phyloP scores from a whole-genome alignment of 2,797 vertebrate genomes.

The Remorina albescens region DNA sequence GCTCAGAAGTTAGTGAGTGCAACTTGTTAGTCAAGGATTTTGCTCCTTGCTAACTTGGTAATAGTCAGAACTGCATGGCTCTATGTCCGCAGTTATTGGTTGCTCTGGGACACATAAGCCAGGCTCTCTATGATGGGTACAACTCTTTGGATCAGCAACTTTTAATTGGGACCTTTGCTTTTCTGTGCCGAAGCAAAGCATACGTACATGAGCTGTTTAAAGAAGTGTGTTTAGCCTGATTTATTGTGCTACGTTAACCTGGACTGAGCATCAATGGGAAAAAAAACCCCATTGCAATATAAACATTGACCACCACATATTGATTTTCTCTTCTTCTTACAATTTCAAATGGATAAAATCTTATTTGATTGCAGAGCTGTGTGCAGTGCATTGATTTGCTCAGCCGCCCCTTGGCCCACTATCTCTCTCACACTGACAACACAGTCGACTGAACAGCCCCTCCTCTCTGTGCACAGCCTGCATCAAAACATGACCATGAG shows the following conservation, averaged over 20 bases:
- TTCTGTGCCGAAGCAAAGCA: slow-evolving; percentile 54
- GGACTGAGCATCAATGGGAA: too few species aligned
- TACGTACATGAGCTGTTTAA: slow-evolving; percentile 32
- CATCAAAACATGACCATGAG: too few species aligned
- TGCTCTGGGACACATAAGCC: slow-evolving; percentile 27
- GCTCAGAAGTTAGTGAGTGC: slow-evolving; percentile 65
- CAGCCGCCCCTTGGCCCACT: too few species aligned
- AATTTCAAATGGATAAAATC: too few species aligned
- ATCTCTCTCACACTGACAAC: too few species aligned
- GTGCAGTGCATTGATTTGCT: too few species aligned
- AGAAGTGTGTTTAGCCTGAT: slow-evolving; percentile 34
- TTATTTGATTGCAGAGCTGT: too few species aligned
- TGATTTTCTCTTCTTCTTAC: too few species aligned
- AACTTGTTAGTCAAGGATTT: slow-evolving; percentile 52
- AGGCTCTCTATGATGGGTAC: slow-evolving; percentile 60
- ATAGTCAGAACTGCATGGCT: slow-evolving; percentile 40
- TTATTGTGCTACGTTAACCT: slow-evolving; percentile 9
- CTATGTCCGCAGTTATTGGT: slow-evolving; percentile 33
- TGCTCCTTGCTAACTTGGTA: slow-evolving; percentile 42
- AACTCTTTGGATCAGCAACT: slow-evolving; percentile 74
- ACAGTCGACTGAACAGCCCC: too few species aligned
- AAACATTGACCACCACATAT: too few species aligned
- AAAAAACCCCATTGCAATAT: too few species aligned
- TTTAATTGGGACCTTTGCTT: slow-evolving; percentile 71
- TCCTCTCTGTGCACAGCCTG: too few species aligned